phyloP scores from a whole-genome alignment of 2,113 vertebrate genomes.

The Ibidorhyncha struthersii region DNA sequence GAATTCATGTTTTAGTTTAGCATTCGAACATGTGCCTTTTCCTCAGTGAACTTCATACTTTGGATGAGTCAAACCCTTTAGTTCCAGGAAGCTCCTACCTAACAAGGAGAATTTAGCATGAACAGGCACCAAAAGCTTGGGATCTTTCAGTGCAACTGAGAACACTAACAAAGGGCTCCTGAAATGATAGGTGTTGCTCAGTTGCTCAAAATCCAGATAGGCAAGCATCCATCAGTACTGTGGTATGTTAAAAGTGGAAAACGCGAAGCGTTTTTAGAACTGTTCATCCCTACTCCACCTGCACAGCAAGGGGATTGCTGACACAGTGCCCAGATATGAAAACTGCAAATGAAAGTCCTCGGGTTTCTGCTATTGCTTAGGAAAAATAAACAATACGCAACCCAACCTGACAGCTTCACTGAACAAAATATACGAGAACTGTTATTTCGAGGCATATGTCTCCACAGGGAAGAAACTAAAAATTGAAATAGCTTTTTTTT shows the following conservation, averaged over 20 bases:
- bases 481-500: background rate
- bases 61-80: background rate
- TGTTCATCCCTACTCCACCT: background rate
- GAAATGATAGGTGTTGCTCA: background rate
- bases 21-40: background rate
- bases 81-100: background rate
- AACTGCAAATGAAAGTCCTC: background rate
- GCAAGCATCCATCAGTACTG: background rate
- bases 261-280: background rate
- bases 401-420: background rate
- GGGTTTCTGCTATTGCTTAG: background rate
- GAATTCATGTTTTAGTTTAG: background rate
- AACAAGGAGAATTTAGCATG: background rate
- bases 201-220: background rate
- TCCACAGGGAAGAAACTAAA: constrained; percentile 21
- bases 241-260: background rate
- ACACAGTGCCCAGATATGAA: background rate
- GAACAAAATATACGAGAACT: background rate
- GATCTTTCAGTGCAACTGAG: background rate
- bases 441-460: background rate
- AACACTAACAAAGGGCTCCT: background rate
- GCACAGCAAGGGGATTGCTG: background rate
- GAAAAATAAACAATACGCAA: background rate
- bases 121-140: background rate
- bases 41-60: background rate